Conservation (phyloP, 2,888 invertebrate genomes). For the Callyntrura guangdongensis region DNA sequence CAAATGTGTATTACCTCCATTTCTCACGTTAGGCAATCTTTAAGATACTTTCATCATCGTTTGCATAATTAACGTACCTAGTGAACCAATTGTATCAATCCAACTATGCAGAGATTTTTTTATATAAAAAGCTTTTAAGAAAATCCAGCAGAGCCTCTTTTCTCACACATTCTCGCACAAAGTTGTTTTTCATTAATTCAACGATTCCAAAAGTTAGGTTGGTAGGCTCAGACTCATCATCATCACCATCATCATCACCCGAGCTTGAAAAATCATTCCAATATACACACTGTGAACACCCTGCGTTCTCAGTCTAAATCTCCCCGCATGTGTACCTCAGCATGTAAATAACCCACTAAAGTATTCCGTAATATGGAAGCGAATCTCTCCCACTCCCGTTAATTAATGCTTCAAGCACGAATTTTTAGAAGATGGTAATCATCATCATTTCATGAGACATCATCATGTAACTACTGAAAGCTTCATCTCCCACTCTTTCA, state of each 20-base stretch:
- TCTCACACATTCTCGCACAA: slow-evolving; percentile 25
- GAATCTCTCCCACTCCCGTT: slow-evolving; percentile 68
- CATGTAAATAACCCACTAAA: slow-evolving; percentile 40
- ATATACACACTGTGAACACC: neutral
- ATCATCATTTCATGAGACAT: slow-evolving; percentile 32
- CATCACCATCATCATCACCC: slow-evolving; percentile 11
- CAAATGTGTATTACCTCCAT: neutral
- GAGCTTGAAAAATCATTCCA: slow-evolving; percentile 15
- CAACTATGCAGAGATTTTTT: slow-evolving; percentile 27
- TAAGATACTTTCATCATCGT: slow-evolving; percentile 57
- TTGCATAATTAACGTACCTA: slow-evolving; percentile 59
- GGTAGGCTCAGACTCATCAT: slow-evolving; percentile 31
- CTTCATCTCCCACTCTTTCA: slow-evolving; percentile 18
- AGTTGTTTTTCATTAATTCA: slow-evolving; percentile 67
- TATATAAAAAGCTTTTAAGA: slow-evolving; percentile 28
- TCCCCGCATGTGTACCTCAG: neutral
- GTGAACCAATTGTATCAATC: slow-evolving; percentile 48
- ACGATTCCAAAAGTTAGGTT: slow-evolving; percentile 29
- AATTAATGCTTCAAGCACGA: slow-evolving; percentile 64
- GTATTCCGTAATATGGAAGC: slow-evolving; percentile 37
- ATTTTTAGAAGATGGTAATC: slow-evolving; percentile 41
- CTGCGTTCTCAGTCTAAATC: neutral
- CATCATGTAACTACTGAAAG: slow-evolving; percentile 42
- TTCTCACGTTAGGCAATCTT: slow-evolving; percentile 17
- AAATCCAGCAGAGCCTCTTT: slow-evolving; percentile 49